Conservation (phyloP, 2,113 vertebrate genomes). For the Catharus minimus region DNA sequence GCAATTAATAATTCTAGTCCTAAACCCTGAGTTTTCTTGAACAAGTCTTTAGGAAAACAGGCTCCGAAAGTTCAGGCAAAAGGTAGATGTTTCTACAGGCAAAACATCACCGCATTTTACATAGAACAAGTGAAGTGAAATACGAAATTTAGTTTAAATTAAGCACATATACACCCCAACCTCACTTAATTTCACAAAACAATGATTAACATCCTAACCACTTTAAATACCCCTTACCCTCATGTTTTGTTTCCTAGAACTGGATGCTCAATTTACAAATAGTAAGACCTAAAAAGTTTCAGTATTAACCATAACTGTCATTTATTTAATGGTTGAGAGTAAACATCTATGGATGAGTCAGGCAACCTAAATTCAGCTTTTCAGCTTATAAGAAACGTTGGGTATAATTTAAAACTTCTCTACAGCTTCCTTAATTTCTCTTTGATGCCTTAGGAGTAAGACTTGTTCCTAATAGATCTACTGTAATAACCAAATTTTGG, state of each 20-base stretch:
- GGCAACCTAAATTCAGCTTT: background rate
- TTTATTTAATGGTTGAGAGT: background rate
- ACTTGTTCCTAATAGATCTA: constrained; percentile 1
- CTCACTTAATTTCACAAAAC: background rate
- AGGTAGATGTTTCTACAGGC: background rate
- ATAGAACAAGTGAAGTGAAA: background rate
- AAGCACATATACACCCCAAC: background rate
- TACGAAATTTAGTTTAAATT: background rate
- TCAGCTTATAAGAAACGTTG: background rate
- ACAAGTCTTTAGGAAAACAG: background rate
- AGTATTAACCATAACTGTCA: background rate
- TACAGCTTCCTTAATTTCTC: constrained; percentile 7
- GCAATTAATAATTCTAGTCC: background rate
- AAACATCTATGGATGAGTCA: background rate
- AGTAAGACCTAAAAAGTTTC: background rate
- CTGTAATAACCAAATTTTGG: constrained; percentile 1
- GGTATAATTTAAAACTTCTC: constrained; percentile 42
- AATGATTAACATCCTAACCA: background rate
- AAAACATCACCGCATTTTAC: background rate
- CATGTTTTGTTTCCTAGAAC: background rate
- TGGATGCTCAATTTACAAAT: background rate
- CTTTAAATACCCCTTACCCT: background rate
- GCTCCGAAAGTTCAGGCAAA: background rate
- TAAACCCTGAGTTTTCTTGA: background rate
- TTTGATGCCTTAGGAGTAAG: constrained; percentile 37